Conservation (phyloP, 1,140 invertebrate species). For the Leptinotarsa undecemlineata region DNA sequence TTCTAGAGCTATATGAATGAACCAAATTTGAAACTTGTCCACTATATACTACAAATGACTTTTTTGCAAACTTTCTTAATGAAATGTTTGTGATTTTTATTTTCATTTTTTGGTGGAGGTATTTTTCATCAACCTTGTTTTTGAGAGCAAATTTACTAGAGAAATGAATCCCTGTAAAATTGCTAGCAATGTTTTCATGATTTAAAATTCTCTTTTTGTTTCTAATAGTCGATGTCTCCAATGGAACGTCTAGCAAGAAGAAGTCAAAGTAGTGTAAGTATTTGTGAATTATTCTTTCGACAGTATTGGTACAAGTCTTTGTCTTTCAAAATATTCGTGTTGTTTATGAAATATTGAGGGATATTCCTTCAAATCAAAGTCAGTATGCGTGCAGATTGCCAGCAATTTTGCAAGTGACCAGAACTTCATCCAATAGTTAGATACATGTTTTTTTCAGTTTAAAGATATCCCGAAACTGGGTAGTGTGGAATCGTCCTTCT, state of each 20-base stretch:
- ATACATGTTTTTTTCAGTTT: conserved; percentile 63
- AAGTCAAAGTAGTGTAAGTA: conserved; percentile 49
- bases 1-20: no score
- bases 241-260: conserved; percentile 47
- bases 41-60: no score
- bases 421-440: conserved; percentile 8
- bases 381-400: conserved; percentile 30
- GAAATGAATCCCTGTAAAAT: conserved; percentile 30
- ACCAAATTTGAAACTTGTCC: no score
- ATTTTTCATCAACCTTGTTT: background rate
- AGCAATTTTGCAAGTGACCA: conserved; percentile 42
- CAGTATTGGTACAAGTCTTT: background rate
- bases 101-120: conserved; percentile 1
- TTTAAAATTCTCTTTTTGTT: conserved; percentile 35
- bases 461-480: conserved; percentile 88
- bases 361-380: background rate
- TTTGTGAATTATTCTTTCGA: conserved; percentile 12
- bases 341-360: no score
- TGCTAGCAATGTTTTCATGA: conserved; percentile 29
- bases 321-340: background rate
- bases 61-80: no score
- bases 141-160: conserved; percentile 30
- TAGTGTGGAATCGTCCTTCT: conserved; percentile 77
- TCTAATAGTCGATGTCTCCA: conserved; percentile 44
- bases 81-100: no score